Evolutionary conservation across 2,797 vertebrate genomes (phyloP).

Genomic region (Oreonectes daqikongensis): DNA sequence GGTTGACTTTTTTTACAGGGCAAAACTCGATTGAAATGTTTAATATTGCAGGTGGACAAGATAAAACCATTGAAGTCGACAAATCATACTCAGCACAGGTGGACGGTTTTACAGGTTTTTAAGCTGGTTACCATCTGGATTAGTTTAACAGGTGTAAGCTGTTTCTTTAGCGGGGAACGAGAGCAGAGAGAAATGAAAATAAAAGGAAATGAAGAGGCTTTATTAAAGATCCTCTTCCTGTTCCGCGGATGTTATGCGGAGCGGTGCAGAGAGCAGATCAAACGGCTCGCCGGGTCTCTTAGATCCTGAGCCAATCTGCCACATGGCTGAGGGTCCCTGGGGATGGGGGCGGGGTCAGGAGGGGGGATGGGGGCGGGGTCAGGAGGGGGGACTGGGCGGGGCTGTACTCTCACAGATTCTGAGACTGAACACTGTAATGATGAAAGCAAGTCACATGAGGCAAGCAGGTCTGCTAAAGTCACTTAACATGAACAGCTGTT

Average conservation of each 20-base stretch:
- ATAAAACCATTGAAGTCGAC: neutral
- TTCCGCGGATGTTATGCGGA: conserved; percentile 78
- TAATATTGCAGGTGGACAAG: neutral
- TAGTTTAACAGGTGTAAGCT: conserved; percentile 2
- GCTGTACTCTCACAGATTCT: conserved; percentile 1
- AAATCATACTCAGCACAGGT: neutral
- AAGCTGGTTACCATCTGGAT: neutral
- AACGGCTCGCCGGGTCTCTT: conserved; percentile 33
- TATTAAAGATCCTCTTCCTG: conserved; percentile 78
- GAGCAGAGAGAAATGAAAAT: conserved; percentile 57
- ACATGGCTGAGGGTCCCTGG: conserved; percentile 49
- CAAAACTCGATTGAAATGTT: neutral
- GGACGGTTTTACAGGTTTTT: neutral
- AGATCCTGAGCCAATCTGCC: conserved; percentile 52
- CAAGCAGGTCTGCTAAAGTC: neutral
- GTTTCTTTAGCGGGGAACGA: conserved; percentile 52
- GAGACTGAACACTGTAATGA: neutral
- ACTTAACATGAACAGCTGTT: too few relatives aligned
- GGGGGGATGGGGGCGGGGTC: neutral
- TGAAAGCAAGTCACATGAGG: neutral
- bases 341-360: conserved; percentile 17
- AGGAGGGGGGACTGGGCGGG: neutral
- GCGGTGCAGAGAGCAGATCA: conserved; percentile 39
- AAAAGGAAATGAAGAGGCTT: conserved; percentile 65
- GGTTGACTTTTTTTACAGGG: too few relatives aligned